These are phyloP conservation scores for Babyrousa celebensis DNA, from an alignment of 2,797 vertebrate species.

Conservation along the genomic window DNA sequence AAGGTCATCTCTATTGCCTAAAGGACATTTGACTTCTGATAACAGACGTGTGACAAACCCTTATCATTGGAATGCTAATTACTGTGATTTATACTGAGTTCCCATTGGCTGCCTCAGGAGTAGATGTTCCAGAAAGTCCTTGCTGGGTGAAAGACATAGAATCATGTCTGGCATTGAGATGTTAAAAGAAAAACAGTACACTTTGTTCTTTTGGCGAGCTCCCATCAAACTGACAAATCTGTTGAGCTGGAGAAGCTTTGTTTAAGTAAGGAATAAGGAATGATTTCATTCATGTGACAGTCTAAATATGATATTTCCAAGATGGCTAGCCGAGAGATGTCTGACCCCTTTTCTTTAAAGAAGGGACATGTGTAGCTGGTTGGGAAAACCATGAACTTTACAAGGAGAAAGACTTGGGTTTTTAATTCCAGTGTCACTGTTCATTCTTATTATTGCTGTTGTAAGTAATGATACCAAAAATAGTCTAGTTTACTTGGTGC, in stretches of 20 bases:
- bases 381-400: conserved; percentile 77
- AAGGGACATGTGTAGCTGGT: conserved; percentile 38
- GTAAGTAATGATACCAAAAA: conserved; percentile 44
- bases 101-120: conserved; percentile 61
- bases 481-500: neutral
- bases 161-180: conserved; percentile 71
- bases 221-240: conserved; percentile 65
- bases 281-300: conserved; percentile 77
- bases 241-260: conserved; percentile 70
- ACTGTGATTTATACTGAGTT: conserved; percentile 49
- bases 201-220: conserved; percentile 84
- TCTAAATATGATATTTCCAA: conserved; percentile 77
- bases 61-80: conserved; percentile 71
- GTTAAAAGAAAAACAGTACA: conserved; percentile 78
- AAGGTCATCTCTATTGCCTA: conserved; percentile 57
- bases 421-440: conserved; percentile 61
- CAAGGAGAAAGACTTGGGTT: conserved; percentile 45
- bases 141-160: conserved; percentile 68
- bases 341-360: conserved; percentile 67
- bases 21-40: conserved; percentile 77
- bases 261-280: conserved; percentile 71
- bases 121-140: conserved; percentile 76
- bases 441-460: neutral
- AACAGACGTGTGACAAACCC: conserved; percentile 74
- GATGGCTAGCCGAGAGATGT: conserved; percentile 57